phyloP scores from a whole-genome alignment of 2,888 invertebrate species.

The Gasteruption jaculator region DNA sequence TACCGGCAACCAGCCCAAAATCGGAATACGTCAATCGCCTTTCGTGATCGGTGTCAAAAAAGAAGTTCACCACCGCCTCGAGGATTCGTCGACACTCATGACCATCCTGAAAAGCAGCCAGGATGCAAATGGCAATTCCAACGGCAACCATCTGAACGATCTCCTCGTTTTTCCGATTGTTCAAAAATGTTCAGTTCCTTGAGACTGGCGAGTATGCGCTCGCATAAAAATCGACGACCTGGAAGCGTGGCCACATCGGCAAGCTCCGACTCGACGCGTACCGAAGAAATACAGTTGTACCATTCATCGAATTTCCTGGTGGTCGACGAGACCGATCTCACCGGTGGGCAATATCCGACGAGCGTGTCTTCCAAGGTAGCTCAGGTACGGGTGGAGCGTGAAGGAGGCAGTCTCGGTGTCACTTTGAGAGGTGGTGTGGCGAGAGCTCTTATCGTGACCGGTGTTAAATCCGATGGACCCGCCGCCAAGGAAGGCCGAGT shows the following conservation, averaged over 20 bases:
- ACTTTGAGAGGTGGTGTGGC: constrained; percentile 75
- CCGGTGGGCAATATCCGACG: constrained; percentile 26
- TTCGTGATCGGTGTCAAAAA: no score
- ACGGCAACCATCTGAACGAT: no score
- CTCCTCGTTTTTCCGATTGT: constrained; percentile 20
- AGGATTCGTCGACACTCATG: no score
- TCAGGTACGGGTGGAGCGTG: constrained; percentile 54
- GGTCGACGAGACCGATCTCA: constrained; percentile 33
- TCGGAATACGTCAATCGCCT: no score
- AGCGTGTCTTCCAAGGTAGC: constrained; percentile 73
- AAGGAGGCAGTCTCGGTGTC: constrained; percentile 81
- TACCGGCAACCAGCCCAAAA: no score
- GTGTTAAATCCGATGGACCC: constrained; percentile 83
- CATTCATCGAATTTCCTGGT: constrained; percentile 34
- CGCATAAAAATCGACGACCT: constrained; percentile 45
- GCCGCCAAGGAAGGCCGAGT: constrained; percentile 82
- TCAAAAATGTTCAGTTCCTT: constrained; percentile 48
- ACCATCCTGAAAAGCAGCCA: no score
- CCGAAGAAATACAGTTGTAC: constrained; percentile 34
- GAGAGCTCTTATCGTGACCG: constrained; percentile 82
- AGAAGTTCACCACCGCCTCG: no score
- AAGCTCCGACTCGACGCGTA: constrained; percentile 41
- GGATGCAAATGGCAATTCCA: no score
- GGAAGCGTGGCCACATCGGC: constrained; percentile 48
- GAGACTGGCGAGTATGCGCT: constrained; percentile 46